Conservation (phyloP, 2,888 invertebrate genomes). For the Adineta ricciae region DNA sequence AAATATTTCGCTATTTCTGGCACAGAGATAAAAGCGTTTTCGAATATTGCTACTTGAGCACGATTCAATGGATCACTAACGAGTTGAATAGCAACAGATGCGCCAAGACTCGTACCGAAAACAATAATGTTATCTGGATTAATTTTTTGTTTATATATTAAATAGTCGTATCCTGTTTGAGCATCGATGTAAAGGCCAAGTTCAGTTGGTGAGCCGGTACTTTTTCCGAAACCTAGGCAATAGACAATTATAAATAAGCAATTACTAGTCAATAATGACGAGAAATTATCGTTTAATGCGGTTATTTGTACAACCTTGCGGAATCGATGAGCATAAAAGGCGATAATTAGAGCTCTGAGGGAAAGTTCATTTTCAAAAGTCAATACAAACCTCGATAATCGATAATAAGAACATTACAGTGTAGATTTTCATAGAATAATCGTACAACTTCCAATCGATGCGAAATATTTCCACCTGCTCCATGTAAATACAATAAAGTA, state of each 20-base stretch:
- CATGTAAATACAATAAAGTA: slow-evolving; percentile 16
- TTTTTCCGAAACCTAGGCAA: slow-evolving; percentile 74
- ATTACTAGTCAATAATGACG: not conserved
- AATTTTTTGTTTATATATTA: slow-evolving; percentile 69
- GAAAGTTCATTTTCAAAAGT: too few species aligned
- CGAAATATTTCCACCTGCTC: slow-evolving; percentile 1
- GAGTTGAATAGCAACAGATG: slow-evolving; percentile 65
- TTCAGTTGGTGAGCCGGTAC: slow-evolving; percentile 74
- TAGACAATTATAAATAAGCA: not conserved
- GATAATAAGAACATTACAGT: not conserved
- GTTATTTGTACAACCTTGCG: not conserved
- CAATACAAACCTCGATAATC: slow-evolving; percentile 14
- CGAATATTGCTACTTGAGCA: slow-evolving; percentile 57
- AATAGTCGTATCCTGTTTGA: slow-evolving; percentile 72
- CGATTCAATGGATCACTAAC: not conserved
- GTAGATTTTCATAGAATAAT: not conserved
- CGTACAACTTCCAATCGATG: slow-evolving; percentile 17
- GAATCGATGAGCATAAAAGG: not conserved
- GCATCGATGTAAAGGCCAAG: slow-evolving; percentile 71
- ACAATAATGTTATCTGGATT: slow-evolving; percentile 73
- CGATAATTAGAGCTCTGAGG: not conserved
- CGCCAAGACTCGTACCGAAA: slow-evolving; percentile 77
- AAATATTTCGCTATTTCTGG: slow-evolving; percentile 79
- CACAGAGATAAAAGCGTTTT: slow-evolving; percentile 88
- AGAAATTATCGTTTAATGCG: not conserved